Percentiles rank a stretch among this genome's conserved stretches.
Evolutionary conservation across 2,797 vertebrate species (phyloP).

Genomic region (Parauchenoglanis ngamensis): DNA sequence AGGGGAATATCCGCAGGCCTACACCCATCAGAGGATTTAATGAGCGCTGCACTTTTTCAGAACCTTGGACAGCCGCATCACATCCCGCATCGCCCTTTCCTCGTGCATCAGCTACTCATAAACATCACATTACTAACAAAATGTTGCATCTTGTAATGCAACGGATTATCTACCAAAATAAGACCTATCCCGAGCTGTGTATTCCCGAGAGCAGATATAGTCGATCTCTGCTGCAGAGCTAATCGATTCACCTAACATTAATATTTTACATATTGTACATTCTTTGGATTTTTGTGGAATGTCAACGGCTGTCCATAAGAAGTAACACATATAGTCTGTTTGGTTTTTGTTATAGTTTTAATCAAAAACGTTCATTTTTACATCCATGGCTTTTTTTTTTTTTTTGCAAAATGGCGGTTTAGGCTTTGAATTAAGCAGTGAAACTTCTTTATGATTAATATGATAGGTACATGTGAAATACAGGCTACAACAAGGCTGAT

Average conservation of each 20-base stretch:
- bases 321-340: not conserved
- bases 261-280: not conserved
- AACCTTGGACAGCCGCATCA: constrained; percentile 61
- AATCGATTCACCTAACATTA: not conserved
- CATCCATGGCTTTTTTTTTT: too few species aligned
- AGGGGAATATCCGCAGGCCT: constrained; percentile 32
- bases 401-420: not conserved
- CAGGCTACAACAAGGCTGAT: not conserved
- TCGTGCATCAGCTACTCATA: not conserved
- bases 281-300: not conserved
- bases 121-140: not conserved
- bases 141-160: not conserved
- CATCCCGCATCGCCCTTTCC: constrained; percentile 9
- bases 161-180: not conserved
- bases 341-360: too few species aligned
- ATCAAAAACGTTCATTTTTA: not conserved
- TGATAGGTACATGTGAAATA: not conserved
- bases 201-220: not conserved
- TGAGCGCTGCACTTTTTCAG: constrained; percentile 53
- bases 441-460: not conserved
- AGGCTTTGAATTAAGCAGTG: not conserved
- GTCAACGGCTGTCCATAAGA: not conserved
- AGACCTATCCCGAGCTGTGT: not conserved
- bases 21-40: constrained; percentile 11
- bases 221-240: not conserved